Base-by-base conservation (phyloP, 1,140 invertebrate species). In the Drosophila guanche region DNA sequence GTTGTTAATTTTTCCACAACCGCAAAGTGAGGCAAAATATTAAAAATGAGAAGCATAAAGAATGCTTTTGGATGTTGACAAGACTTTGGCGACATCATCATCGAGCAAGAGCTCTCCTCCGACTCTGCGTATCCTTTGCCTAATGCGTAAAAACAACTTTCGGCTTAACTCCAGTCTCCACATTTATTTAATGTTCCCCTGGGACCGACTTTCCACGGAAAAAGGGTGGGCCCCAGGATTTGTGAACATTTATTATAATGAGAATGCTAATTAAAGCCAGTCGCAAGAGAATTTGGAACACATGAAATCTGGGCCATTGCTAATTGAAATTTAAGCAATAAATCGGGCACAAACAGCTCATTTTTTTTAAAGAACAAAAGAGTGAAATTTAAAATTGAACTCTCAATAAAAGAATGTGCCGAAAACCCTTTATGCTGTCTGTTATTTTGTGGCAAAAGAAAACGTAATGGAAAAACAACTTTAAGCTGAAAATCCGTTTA, bases 1-100 rank as follows among this genome's bases (percentile, higher is more conserved):
- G 74, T 75, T 81, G 83, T 86, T 77, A 86, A 88, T 86, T 88
- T 73, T 46, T 20, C 16, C 25, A 46, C 60, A 73, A 41, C 62
- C 55, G 55, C 47, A 54, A 51, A 47, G 8, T 46, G 23, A 40
- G 29, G 46, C 42, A 41, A 48, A 63, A 48, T 46, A 45, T 33
- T 48, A 47, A 29, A 54, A 65, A 33, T 53, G 59, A 52, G 27
- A 42, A 55, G 25, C 62, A 70, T 70, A 52, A 43, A 57, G 22
- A 40, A 47, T 27, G 40, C 14, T 25, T 41, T n/a, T 27, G 22
- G 41, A 27, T 52, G 70, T 52, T 75, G 54, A 60, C 54, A 61
- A 47, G 52, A 65, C 45, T 48, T 33, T 56, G 54, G 6, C 48
- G 27, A 65, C 42, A 54, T 63, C 29, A 53, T 62, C 20, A 25